A percentile compares a stretch with the other conserved stretches of the same genome.
These are phyloP conservation scores for Helobdella robusta DNA, from an alignment of 2,888 invertebrate genomes.

Conservation along the genomic window DNA sequence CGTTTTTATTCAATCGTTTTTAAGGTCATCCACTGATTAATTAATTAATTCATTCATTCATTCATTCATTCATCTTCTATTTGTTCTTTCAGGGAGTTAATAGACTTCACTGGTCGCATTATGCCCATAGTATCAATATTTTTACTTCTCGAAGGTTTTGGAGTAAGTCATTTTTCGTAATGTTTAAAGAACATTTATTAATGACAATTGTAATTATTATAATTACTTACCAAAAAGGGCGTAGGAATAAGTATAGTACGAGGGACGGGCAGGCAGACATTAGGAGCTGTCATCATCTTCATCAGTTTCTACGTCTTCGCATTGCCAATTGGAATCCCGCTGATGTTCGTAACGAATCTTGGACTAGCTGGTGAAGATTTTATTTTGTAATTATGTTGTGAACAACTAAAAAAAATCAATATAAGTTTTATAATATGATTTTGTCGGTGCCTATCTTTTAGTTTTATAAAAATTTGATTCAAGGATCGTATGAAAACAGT, in stretches of 20 bases:
- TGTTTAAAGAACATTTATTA: conserved; percentile 6
- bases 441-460: too few relatives aligned
- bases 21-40: background rate
- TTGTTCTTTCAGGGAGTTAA: conserved; percentile 33
- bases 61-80: background rate
- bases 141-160: conserved; percentile 36
- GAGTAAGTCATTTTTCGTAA: conserved; percentile 30
- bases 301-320: conserved; percentile 34
- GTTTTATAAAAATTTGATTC: too few relatives aligned
- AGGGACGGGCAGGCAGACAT: conserved; percentile 36
- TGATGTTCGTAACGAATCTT: conserved; percentile 35
- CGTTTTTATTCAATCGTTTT: background rate
- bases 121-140: conserved; percentile 34
- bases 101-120: conserved; percentile 32
- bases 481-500: too few relatives aligned
- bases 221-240: conserved; percentile 29
- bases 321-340: conserved; percentile 35
- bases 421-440: too few relatives aligned
- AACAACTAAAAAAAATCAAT: background rate
- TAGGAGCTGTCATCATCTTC: conserved; percentile 36
- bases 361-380: conserved; percentile 33
- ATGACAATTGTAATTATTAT: background rate
- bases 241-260: conserved; percentile 35
- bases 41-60: background rate
- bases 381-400: background rate